phyloP scores from a whole-genome alignment of 2,797 vertebrate genomes.

The Halcyon chelicuti region DNA sequence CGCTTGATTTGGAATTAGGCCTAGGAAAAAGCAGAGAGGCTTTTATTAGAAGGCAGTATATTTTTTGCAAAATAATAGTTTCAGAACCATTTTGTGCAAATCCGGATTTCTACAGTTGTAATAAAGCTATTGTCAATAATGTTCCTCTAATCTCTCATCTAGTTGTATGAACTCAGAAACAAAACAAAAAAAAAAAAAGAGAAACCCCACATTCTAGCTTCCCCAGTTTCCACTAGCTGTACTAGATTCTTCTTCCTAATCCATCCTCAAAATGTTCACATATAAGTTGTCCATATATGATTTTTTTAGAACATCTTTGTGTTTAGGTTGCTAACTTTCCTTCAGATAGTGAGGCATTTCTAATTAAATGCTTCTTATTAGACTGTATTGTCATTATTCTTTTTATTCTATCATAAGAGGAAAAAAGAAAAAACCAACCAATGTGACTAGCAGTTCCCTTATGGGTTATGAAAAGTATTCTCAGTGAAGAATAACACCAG shows the following conservation, averaged over 20 bases:
- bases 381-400: neutral
- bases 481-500: neutral
- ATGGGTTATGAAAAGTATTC: neutral
- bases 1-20: neutral
- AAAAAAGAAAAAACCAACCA: neutral
- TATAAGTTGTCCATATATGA: neutral
- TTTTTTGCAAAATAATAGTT: neutral
- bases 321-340: neutral
- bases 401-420: neutral
- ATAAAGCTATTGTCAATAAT: neutral
- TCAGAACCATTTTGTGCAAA: neutral
- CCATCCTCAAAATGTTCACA: neutral
- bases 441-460: neutral
- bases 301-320: neutral
- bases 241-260: neutral
- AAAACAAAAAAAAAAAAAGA: neutral
- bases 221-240: neutral
- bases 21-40: neutral
- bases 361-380: neutral
- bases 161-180: neutral
- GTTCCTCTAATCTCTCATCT: neutral
- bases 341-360: neutral
- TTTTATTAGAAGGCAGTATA: neutral
- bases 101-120: neutral
- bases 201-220: fast-evolving